Conservation (phyloP, 2,888 invertebrate genomes). For the Ditula angustiorana region DNA sequence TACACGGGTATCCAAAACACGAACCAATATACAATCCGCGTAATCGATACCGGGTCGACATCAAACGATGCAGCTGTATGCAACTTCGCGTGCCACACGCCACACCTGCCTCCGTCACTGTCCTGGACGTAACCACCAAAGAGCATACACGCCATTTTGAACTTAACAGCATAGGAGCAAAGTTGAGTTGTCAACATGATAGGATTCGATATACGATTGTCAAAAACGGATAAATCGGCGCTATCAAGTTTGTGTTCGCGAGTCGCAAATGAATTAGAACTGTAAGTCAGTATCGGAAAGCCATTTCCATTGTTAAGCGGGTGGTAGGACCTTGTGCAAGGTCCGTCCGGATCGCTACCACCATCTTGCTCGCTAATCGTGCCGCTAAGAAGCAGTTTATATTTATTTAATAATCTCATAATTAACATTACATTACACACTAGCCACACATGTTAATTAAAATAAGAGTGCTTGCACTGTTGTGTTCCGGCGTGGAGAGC, state of each 20-base stretch:
- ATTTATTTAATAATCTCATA: no score
- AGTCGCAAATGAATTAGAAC: constrained; percentile 47
- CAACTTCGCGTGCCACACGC: constrained; percentile 78
- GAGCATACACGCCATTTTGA: constrained; percentile 24
- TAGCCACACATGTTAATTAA: no score
- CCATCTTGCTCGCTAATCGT: no score
- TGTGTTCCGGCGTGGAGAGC: no score
- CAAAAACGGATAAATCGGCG: constrained; percentile 46
- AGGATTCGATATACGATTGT: constrained; percentile 34
- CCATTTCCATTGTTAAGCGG: constrained; percentile 51
- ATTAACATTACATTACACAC: no score
- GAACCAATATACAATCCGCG: constrained; percentile 64
- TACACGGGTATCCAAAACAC: constrained; percentile 50
- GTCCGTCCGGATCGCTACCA: no score
- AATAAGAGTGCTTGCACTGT: no score
- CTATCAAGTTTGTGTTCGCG: constrained; percentile 74
- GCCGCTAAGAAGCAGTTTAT: no score
- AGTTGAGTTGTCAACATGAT: constrained; percentile 36
- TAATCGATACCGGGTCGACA: constrained; percentile 65
- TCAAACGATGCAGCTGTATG: constrained; percentile 72
- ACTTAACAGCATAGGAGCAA: background rate
- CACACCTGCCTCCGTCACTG: constrained; percentile 47
- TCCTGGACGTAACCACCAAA: constrained; percentile 40
- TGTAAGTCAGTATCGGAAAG: constrained; percentile 67
- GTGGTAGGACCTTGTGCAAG: no score